Evolutionary conservation across 2,888 invertebrate genomes (phyloP).

Genomic region (Petrophora chlorosata): DNA sequence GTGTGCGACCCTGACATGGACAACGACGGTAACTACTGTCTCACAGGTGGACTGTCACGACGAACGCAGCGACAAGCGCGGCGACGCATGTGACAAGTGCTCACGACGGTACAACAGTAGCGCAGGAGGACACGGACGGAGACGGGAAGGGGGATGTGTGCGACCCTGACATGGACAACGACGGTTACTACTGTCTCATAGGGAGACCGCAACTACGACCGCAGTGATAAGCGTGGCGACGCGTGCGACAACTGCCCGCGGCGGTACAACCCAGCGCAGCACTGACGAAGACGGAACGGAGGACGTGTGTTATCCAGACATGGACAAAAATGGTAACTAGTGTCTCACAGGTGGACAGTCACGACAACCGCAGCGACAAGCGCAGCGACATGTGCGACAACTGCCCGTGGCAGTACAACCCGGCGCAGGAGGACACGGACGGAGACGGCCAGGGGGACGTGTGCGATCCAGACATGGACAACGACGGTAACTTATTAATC

Average conservation of each 20-base stretch:
- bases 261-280: conserved; percentile 93
- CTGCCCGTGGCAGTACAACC: conserved; percentile 92
- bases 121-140: conserved; percentile 93
- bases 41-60: conserved; percentile 92
- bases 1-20: conserved; percentile 96
- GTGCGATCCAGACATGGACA: conserved; percentile 96
- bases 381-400: conserved; percentile 96
- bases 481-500: conserved; percentile 86
- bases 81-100: conserved; percentile 97
- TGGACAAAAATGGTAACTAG: conserved; percentile 92
- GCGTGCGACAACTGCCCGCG: conserved; percentile 96
- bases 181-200: conserved; percentile 86
- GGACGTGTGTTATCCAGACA: conserved; percentile 95
- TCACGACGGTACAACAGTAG: conserved; percentile 91
- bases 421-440: conserved; percentile 94
- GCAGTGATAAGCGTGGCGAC: conserved; percentile 91
- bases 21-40: conserved; percentile 87
- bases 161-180: conserved; percentile 96
- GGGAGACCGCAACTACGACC: conserved; percentile 91
- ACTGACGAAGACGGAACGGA: conserved; percentile 92
- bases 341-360: conserved; percentile 89
- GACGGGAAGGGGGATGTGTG: conserved; percentile 94
- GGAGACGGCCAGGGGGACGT: conserved; percentile 92
- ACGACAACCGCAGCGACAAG: conserved; percentile 91
- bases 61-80: conserved; percentile 90